A percentile compares a stretch with the other conserved stretches of the same genome.
Conservation (phyloP, 2,797 vertebrate genomes). For the Ateles fusciceps region DNA sequence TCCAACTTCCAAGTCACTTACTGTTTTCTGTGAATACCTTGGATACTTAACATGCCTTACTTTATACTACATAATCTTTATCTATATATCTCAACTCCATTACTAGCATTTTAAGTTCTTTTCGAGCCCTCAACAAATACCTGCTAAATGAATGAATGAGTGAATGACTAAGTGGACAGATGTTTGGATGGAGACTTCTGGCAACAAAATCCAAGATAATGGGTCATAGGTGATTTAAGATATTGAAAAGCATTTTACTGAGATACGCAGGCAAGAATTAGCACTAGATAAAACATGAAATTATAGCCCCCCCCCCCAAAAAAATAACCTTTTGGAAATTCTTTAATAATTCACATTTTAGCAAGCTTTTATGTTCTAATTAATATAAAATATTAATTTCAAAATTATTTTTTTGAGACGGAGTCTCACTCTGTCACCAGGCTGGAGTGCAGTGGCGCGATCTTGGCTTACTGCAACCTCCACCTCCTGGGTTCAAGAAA, state of each 20-base stretch:
- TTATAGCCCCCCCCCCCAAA: neutral
- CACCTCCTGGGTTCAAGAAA: no score
- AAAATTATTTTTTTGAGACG: neutral
- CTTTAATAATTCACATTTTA: neutral
- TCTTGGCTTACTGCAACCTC: no score
- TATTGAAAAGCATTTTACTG: neutral
- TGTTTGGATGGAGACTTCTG: neutral
- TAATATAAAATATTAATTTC: neutral
- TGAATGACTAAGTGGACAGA: neutral
- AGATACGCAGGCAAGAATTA: neutral
- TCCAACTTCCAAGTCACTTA: neutral
- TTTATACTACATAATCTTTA: neutral
- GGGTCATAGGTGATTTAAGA: neutral
- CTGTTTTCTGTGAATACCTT: neutral
- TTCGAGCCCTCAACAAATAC: neutral
- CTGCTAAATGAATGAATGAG: neutral
- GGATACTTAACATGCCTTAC: neutral
- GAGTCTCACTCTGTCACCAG: no score
- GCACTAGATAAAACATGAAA: neutral
- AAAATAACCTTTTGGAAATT: conserved; percentile 6
- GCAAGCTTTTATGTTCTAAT: conserved; percentile 23
- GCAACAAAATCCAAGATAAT: conserved; percentile 20
- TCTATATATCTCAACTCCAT: neutral
- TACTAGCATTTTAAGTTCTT: neutral
- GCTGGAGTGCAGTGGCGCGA: no score